Base-by-base conservation (phyloP, 2,113 vertebrate species). In the Accipiter cooperii region DNA sequence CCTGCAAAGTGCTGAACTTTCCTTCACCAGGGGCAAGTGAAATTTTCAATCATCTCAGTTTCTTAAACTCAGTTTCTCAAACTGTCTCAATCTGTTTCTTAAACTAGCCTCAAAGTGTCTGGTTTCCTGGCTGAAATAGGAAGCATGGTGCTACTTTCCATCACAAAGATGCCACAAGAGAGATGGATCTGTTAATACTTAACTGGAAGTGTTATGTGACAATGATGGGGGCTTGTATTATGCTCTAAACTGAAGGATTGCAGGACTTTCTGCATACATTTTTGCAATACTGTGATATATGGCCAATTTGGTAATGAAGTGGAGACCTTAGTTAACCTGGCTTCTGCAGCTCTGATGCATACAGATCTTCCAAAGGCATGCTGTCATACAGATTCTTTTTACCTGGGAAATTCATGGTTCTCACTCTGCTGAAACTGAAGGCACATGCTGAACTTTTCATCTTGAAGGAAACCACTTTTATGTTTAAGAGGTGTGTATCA, bases 321-420 rank as follows among this genome's bases (percentile, higher is more conserved):
- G 25, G 44, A 76, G n/a, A 19, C 22, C 19, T 46, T 78, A 29
- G 9, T 60, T 85, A 73, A 69, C 19, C 20, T 42, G 66, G 17
- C 63, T 85, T 52, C 49, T 82, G 26, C 34, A 65, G 34, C 51
- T 68, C 21, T 89, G 25, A 21, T 21, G 33, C 34, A 51, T 28
- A 14, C 7, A 60, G 60, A 15, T 75, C 18, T 28, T 87, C 19
- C 10, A 26, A 40, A 65, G 20, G 14, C 8, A 36, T 0, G 0
- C 22, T 70, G 16, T 38, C 2, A 1, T 42, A 29, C 10, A 42
- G 40, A 29, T 76, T 76, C 6, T 13, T 57, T 40, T 94, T 80
- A 40, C 18, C 9, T 29, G 49, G 42, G 13, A 44, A 78, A 1
- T 34, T 83, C 36, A 13, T 8, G 10, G 17, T 46, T 85, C 10